Evolutionary conservation across 1,140 invertebrate genomes (phyloP).

Genomic region (Caerostris extrusa): DNA sequence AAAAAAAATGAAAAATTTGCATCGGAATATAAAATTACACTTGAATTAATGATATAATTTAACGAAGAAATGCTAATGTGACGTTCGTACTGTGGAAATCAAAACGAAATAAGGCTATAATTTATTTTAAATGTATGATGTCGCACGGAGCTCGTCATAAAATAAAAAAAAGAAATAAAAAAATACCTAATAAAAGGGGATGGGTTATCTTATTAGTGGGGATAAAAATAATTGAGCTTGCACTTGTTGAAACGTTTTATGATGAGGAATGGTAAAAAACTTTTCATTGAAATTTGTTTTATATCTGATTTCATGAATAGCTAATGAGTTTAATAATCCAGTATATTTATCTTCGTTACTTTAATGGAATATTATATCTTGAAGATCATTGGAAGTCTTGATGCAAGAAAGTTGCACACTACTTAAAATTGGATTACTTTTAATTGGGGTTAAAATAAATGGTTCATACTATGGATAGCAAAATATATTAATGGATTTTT

Average conservation of each 20-base stretch:
- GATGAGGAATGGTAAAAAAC: not conserved
- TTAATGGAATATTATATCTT: not conserved
- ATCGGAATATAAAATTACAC: not conserved
- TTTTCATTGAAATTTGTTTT: not conserved
- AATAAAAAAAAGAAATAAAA: not conserved
- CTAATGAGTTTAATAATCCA: not conserved
- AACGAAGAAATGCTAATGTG: not conserved
- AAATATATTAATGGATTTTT: too few species aligned
- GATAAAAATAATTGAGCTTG: not conserved
- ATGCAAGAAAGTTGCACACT: too few species aligned
- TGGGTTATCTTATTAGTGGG: not conserved
- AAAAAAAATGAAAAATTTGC: not conserved
- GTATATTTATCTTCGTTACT: not conserved
- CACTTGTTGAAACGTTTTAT: not conserved
- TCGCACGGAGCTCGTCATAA: not conserved
- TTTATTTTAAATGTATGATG: not conserved
- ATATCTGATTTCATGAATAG: not conserved
- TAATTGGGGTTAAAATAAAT: too few species aligned
- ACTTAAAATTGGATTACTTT: too few species aligned
- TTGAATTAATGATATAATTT: not conserved
- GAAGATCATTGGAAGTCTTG: not conserved
- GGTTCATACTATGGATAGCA: too few species aligned
- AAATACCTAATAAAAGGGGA: not conserved
- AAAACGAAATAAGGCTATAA: slow-evolving; percentile 4
- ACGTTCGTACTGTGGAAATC: not conserved